Conservation (phyloP, 1,140 invertebrate genomes). For the Vanessa tameamea region DNA sequence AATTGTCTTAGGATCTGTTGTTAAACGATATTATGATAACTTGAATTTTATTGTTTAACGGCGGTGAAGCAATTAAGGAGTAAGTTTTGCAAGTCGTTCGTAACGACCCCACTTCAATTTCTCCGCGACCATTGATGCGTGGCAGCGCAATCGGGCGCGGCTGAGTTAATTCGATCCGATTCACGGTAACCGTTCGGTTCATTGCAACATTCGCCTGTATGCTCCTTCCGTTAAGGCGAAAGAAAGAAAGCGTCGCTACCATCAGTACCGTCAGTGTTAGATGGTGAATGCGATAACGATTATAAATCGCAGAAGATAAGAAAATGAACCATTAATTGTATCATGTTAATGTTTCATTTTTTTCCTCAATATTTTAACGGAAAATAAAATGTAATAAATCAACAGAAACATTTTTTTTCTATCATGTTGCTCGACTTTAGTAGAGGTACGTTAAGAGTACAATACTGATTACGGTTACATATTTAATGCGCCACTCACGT, state of each 20-base stretch:
- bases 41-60: constrained; percentile 12
- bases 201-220: constrained; percentile 66
- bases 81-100: constrained; percentile 71
- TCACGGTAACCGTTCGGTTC: constrained; percentile 59
- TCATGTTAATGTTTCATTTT: background rate
- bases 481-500: constrained; percentile 75
- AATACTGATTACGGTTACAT: constrained; percentile 74
- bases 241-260: constrained; percentile 48
- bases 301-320: background rate
- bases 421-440: background rate
- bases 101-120: constrained; percentile 73
- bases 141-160: constrained; percentile 74
- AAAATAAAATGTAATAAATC: background rate
- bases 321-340: background rate
- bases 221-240: constrained; percentile 60
- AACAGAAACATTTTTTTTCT: background rate
- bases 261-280: background rate
- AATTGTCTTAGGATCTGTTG: background rate
- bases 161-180: constrained; percentile 73
- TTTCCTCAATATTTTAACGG: background rate
- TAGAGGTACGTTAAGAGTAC: constrained; percentile 53
- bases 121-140: constrained; percentile 70
- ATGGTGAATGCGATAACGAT: background rate
- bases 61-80: constrained; percentile 27
- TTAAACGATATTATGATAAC: background rate